phyloP scores from a whole-genome alignment of 1,140 invertebrate species.

The Melitaea cinxia region DNA sequence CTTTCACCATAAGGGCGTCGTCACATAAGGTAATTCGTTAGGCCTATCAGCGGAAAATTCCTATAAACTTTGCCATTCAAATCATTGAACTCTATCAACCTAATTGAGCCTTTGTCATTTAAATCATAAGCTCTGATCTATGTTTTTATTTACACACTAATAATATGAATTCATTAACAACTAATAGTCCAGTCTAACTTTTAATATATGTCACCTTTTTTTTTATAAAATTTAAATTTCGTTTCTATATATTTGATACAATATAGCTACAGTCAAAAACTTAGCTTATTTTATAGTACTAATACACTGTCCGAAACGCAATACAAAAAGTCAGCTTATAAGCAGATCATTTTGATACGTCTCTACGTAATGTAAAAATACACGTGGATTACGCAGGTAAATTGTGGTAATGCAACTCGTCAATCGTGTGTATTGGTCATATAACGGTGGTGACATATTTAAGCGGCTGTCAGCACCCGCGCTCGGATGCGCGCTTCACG shows the following conservation, averaged over 20 bases:
- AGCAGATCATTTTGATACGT: conserved; percentile 8
- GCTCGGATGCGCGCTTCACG: conserved; percentile 37
- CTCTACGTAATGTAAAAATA: conserved; percentile 29
- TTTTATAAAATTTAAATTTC: too few relatives aligned
- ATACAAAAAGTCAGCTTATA: background rate
- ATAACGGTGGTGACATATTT: conserved; percentile 72
- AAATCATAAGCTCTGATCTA: background rate
- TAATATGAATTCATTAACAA: conserved; percentile 8
- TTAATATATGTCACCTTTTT: background rate
- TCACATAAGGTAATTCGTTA: conserved; percentile 48
- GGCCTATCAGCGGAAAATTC: conserved; percentile 46
- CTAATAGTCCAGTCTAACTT: background rate
- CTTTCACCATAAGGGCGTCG: conserved; percentile 69
- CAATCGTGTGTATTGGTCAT: conserved; percentile 39
- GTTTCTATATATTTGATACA: too few relatives aligned
- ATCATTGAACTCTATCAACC: conserved; percentile 10
- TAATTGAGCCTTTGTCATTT: background rate
- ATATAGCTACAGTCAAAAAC: too few relatives aligned
- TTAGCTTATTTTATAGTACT: too few relatives aligned
- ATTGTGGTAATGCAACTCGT: conserved; percentile 32
- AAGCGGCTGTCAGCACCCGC: conserved; percentile 47
- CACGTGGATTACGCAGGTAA: conserved; percentile 23
- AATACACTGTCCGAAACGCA: too few relatives aligned
- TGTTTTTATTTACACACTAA: background rate
- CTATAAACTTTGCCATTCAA: conserved; percentile 14